Evolutionary conservation across 2,888 invertebrate genomes (phyloP).

Genomic region (Phengaris alcon): DNA sequence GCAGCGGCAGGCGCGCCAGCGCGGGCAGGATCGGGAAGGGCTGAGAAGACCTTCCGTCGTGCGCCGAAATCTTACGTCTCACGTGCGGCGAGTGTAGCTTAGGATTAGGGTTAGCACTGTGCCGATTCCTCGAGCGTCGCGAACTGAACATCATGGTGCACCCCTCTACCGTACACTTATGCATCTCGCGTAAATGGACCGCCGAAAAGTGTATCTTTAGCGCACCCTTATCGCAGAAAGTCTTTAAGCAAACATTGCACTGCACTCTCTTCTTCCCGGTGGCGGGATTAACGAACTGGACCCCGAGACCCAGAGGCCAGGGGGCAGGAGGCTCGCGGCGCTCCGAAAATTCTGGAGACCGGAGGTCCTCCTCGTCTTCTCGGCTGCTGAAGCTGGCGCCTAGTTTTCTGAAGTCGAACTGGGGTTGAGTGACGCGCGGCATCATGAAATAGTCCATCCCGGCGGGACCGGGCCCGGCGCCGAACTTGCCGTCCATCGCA

Average conservation of each 20-base stretch:
- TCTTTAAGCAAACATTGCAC: constrained; percentile 98
- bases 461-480: constrained; percentile 71
- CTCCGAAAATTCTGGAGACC: constrained; percentile 66
- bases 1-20: constrained; percentile 84
- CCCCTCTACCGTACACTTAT: constrained; percentile 98
- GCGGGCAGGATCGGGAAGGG: constrained; percentile 87
- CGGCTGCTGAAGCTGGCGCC: constrained; percentile 82
- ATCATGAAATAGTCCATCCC: constrained; percentile 77
- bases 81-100: constrained; percentile 97
- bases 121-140: constrained; percentile 94
- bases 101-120: constrained; percentile 98
- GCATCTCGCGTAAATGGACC: constrained; percentile 98
- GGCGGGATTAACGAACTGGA: constrained; percentile 92
- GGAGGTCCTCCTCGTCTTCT: constrained; percentile 67
- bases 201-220: constrained; percentile 99
- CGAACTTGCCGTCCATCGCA: constrained; percentile 76
- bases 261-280: constrained; percentile 97
- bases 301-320: constrained; percentile 89
- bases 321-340: constrained; percentile 78
- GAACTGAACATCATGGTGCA: constrained; percentile 99
- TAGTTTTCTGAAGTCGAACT: constrained; percentile 90
- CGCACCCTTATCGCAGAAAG: constrained; percentile 99
- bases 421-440: constrained; percentile 86
- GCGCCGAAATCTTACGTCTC: constrained; percentile 93
- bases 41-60: constrained; percentile 92